A percentile compares a stretch with the other conserved stretches of the same genome.
These are phyloP conservation scores for Cremastinae sp. DNA, from an alignment of 2,888 invertebrate genomes.

Conservation along the genomic window DNA sequence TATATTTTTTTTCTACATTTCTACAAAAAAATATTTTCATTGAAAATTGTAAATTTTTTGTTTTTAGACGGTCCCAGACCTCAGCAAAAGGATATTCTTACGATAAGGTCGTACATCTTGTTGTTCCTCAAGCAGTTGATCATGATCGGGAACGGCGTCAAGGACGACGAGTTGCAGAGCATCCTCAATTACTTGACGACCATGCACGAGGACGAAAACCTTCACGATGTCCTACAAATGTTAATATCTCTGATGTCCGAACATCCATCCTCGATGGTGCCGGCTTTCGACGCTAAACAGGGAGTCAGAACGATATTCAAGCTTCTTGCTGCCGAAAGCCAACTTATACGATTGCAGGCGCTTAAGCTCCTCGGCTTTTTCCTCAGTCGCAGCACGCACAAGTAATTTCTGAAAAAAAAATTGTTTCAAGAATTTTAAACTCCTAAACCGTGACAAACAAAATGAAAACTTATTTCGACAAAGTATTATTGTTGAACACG, in stretches of 20 bases:
- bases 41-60: constrained; percentile 48
- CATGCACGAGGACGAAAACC: constrained; percentile 99
- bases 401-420: constrained; percentile 83
- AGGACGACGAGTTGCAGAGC: constrained; percentile 99
- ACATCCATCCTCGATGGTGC: constrained; percentile 99
- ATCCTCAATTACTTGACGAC: constrained; percentile 99
- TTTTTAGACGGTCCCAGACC: constrained; percentile 95
- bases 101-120: constrained; percentile 96
- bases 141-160: constrained; percentile 97
- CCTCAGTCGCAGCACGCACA: constrained; percentile 98
- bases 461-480: too few relatives aligned
- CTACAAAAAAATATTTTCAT: too few relatives aligned
- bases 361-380: constrained; percentile 98
- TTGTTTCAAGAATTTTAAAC: background rate
- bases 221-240: constrained; percentile 98
- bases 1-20: too few relatives aligned
- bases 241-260: constrained; percentile 98
- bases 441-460: too few relatives aligned
- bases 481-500: too few relatives aligned
- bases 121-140: constrained; percentile 97
- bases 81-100: constrained; percentile 95
- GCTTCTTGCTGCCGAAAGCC: constrained; percentile 96
- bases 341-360: constrained; percentile 96
- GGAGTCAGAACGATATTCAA: constrained; percentile 99
- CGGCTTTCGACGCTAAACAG: constrained; percentile 98